Base-by-base conservation (phyloP, 2,797 vertebrate genomes). In the Pelochelys cantorii region DNA sequence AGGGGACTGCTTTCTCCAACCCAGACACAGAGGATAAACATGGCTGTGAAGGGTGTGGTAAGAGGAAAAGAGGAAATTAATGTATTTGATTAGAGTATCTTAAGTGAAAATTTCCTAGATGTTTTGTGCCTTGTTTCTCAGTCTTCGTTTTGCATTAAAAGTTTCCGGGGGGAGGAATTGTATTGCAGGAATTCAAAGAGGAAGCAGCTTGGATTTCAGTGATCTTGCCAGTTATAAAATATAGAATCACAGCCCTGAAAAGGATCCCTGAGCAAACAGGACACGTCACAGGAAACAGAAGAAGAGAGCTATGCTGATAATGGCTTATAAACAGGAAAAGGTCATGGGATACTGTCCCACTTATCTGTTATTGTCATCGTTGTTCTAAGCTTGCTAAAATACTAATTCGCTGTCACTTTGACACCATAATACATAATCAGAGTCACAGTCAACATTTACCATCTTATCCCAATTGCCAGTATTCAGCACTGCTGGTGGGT, bases 291-390 rank as follows among this genome's bases (percentile, higher is more conserved):
- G 94, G 96, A 95, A 97, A 95, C 78, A 90, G 94, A 91, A 97
- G 93, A 88, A 93, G 22, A 83, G 18, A 81, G 75, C 10, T 4
- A 68, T 81, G 68, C 79, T 89, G 85, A 78, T 85, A 52, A 1
- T 1, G 34, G 79, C 91, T 92, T 71, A 22, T 34, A 95, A 97
- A 96, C 95, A 97, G 96, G 96, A 97, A 97, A 95, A 96, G 75
- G 22, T 75, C 71, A 86, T 53, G 81, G 79, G 22, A 52, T 84
- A 85, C 27, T 77, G 83, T 42, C 81, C 3, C 20, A 81, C 25
- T 10, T 2, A 1, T 14, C 59, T 11, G 0, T 85, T 81, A 55
- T 71, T 12, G 80, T 84, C 71, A 79, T 52, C 56, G n/a, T 8
- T 82, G 83, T 62, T 37, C 34, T 7, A 62, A 0, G 27, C 25